Base-by-base conservation (phyloP, 2,888 invertebrate genomes). In the Orthonychiurus folsomi region DNA sequence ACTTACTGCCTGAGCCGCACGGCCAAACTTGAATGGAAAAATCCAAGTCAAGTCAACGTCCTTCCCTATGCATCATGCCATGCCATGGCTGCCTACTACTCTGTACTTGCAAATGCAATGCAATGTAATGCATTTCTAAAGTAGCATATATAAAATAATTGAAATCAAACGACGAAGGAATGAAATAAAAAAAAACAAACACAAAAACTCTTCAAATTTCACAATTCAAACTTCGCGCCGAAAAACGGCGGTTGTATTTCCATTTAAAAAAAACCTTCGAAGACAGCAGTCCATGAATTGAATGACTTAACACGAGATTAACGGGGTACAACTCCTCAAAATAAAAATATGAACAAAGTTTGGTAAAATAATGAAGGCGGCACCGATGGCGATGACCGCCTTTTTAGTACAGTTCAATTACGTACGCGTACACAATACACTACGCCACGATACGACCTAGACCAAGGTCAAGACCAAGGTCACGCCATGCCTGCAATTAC, bases 21-120 rank as follows among this genome's bases (percentile, higher is more conserved):
- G 3, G 21, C 55, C 24, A 15, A 9, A 24, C 55, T 55, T 61
- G 61, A 62, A 65, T 65, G 59, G 62, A 64, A 63, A 55, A 63
- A 60, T 54, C 63, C 52, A 59, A 61, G 61, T 60, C 59, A 66
- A 68, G 68, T 68, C 68, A 68, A 68, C 59, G 68, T 68, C 68
- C 68, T 64, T 56, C 60, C 61, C 21, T 21, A 20, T 18, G 50
- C 52, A 18, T 28, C 21, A 9, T n/a, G 50, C n/a, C 52, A 15
- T 28, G 57, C 52, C n/a, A n/a, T n/a, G n/a, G n/a, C n/a, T n/a
- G n/a, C n/a, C n/a, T n/a, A n/a, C n/a, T n/a, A n/a, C n/a, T n/a
- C n/a, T n/a, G n/a, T n/a, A 37, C 37, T 9, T 37, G 9, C 37
- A 37, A 37, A 9, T 37, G 37, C 9, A 37, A 15, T 37, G 37